These are phyloP conservation scores for Tromatobia lineatoria DNA, from an alignment of 2,888 invertebrate species.

Conservation along the genomic window DNA sequence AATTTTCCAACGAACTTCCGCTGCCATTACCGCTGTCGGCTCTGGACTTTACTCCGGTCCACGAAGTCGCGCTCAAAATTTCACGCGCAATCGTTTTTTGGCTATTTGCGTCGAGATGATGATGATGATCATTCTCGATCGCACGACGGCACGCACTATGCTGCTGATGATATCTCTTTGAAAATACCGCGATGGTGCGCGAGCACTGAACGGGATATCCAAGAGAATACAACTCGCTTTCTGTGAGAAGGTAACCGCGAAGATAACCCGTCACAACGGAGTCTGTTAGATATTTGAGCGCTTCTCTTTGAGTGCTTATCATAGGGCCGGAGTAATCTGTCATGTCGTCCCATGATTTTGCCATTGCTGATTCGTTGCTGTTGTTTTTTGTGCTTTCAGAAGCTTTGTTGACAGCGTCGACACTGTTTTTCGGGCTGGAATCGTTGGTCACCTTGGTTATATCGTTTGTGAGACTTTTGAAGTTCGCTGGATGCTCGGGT, in stretches of 20 bases:
- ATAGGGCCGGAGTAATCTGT: slow-evolving; percentile 31
- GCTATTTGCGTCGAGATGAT: slow-evolving; percentile 88
- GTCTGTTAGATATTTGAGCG: slow-evolving; percentile 86
- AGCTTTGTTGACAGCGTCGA: neutral
- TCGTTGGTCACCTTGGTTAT: neutral
- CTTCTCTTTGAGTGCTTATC: slow-evolving; percentile 81
- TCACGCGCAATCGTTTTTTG: too few relatives aligned
- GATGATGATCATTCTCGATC: slow-evolving; percentile 66
- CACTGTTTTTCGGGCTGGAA: neutral
- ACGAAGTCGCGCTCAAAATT: too few relatives aligned
- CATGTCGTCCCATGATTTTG: neutral
- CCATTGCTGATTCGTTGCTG: slow-evolving; percentile 17
- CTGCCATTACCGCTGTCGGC: slow-evolving; percentile 79
- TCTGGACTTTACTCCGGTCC: slow-evolving; percentile 75
- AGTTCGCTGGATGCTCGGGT: slow-evolving; percentile 2
- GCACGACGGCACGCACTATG: slow-evolving; percentile 71
- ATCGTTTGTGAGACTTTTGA: neutral
- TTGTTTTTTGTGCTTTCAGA: slow-evolving; percentile 64
- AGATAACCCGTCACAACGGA: slow-evolving; percentile 87
- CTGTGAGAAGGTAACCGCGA: slow-evolving; percentile 85
- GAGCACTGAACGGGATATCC: slow-evolving; percentile 83
- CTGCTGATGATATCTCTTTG: slow-evolving; percentile 85
- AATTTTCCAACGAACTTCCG: slow-evolving; percentile 79
- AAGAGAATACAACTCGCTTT: slow-evolving; percentile 85
- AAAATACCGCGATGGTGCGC: slow-evolving; percentile 89